Evolutionary conservation across 2,113 vertebrate genomes (phyloP), one percentile per base, ranked within the genome.

Genomic region (Genyomyrus donnyi): DNA sequence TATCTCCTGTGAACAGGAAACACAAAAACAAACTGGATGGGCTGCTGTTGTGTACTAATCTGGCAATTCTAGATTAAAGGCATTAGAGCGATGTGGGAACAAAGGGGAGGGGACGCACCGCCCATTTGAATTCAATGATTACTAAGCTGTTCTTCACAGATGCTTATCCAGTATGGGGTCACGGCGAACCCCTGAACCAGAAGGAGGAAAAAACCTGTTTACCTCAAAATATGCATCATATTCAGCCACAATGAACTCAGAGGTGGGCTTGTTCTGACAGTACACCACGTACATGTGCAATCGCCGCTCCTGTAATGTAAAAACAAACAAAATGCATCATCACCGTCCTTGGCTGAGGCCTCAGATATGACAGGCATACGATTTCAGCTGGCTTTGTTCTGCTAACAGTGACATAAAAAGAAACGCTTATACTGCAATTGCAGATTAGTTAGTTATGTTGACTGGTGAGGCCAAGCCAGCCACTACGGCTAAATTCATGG

Each of bases 221-320:
- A 99, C 98, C 97, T 99, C 98, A 31, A 99, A 99, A 93, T 97
- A 99, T 0, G 94, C 89, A 42, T 99, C 98, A 1, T 98, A 99
- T 91, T 99, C 98, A 0, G 98, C 97, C n/a, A 99, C 98, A 2
- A 99, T 95, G 90, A 98, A 98, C 95, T 99, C 98, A 0, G 98
- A 99, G 27, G 97, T 96, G 0, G 98, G 98, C 92, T 99, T 99
- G 92, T 99, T 99, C 95, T 99, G 98, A 94, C 98, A 99, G 94
- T 99, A 99, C 31, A 99, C 97, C 91, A 99, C 97, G 0, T 99
- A 99, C 97, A 99, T 98, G 94, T 99, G 98, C 84, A 99, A 93
- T 17, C 98, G 95, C 4, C 98, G 96, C 93, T 99, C 98, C 98
- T 99, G 93, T 2, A 91, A 88, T 3, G 1, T 31, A 31, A 66